These are phyloP conservation scores for Megaceryle torquata DNA, from an alignment of 2,113 vertebrate species.

Conservation along the genomic window DNA sequence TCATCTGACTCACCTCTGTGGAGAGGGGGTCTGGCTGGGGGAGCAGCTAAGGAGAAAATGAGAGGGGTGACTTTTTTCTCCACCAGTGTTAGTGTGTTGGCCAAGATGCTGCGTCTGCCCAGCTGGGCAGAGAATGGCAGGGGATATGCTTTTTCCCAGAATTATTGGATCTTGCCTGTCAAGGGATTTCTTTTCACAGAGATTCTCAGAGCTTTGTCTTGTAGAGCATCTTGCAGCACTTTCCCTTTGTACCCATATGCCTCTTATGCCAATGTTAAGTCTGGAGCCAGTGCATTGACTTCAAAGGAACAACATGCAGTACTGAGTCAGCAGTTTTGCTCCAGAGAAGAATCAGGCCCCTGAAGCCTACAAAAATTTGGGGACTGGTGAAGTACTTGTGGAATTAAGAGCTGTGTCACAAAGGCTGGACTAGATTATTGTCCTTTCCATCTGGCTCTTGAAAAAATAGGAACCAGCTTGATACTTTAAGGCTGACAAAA, in stretches of 20 bases:
- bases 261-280: background rate
- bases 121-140: background rate
- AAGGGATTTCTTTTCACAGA: background rate
- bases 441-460: background rate
- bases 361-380: accelerated
- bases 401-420: background rate
- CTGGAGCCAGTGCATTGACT: background rate
- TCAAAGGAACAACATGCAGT: background rate
- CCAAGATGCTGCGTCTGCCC: background rate
- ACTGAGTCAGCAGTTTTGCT: background rate
- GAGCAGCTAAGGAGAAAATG: background rate
- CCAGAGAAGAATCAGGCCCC: background rate
- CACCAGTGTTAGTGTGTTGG: accelerated
- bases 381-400: background rate
- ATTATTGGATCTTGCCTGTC: background rate
- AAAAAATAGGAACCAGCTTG: background rate
- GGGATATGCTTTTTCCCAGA: background rate
- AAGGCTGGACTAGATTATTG: background rate
- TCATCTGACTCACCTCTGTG: background rate
- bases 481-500: background rate
- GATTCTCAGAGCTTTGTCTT: background rate
- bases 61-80: background rate
- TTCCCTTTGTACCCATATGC: background rate
- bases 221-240: background rate
- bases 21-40: background rate